Percentiles rank a stretch among this genome's conserved stretches.
Evolutionary conservation across 2,888 invertebrate species (phyloP).

Genomic region (Lissonota sp.): DNA sequence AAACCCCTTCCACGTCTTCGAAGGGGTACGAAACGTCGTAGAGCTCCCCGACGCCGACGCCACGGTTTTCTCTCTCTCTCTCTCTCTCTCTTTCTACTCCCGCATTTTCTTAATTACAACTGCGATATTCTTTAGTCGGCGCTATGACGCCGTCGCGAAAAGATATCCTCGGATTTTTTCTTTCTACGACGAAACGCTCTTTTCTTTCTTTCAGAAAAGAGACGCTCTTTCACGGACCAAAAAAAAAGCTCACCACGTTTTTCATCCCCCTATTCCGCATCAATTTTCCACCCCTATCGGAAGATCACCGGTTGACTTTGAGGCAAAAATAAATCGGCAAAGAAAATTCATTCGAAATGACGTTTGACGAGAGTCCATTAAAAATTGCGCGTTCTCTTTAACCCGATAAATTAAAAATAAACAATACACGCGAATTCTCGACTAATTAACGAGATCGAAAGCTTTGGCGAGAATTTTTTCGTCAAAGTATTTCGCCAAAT

Average conservation of each 20-base stretch:
- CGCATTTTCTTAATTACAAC: conserved; percentile 83
- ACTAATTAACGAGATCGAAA: too few relatives aligned
- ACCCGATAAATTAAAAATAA: neutral
- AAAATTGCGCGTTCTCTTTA: too few relatives aligned
- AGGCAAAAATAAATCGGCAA: neutral
- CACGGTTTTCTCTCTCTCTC: conserved; percentile 43
- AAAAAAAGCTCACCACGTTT: too few relatives aligned
- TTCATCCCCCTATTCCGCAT: too few relatives aligned
- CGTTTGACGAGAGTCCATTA: too few relatives aligned
- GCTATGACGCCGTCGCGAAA: conserved; percentile 83
- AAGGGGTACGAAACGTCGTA: conserved; percentile 61
- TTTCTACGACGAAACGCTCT: conserved; percentile 14
- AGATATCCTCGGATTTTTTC: conserved; percentile 72
- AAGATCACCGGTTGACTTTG: too few relatives aligned
- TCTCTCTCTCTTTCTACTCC: conserved; percentile 34
- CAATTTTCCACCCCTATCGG: too few relatives aligned
- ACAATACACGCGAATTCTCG: too few relatives aligned
- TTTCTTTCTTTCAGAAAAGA: conserved; percentile 4
- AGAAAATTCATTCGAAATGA: too few relatives aligned
- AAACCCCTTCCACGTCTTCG: conserved; percentile 52
- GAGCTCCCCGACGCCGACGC: conserved; percentile 67
- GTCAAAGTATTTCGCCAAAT: too few relatives aligned
- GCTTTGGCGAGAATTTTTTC: too few relatives aligned
- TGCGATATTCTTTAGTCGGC: conserved; percentile 83
- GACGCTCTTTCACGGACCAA: too few relatives aligned